phyloP scores from a whole-genome alignment of 2,888 invertebrate species.

The Lasiommata megera region DNA sequence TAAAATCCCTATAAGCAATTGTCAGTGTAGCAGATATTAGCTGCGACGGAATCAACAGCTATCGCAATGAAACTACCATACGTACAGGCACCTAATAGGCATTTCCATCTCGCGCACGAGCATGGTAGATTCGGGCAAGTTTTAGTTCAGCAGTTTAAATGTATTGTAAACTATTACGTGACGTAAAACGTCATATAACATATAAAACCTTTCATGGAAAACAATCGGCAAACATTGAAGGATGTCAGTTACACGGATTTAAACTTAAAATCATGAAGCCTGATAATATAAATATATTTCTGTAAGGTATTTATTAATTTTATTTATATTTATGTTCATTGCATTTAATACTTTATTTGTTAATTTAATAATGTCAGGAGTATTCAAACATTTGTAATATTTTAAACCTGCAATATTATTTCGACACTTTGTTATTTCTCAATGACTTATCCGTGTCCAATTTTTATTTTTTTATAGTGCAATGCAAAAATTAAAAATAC shows the following conservation, averaged over 20 bases:
- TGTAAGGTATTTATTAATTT: neutral
- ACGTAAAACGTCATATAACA: conserved; percentile 16
- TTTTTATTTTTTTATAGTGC: neutral
- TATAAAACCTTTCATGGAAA: conserved; percentile 21
- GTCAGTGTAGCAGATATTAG: conserved; percentile 36
- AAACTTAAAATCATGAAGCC: neutral
- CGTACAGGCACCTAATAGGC: neutral
- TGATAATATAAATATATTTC: neutral
- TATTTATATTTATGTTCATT: neutral
- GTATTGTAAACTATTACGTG: conserved; percentile 13
- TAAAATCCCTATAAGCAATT: conserved; percentile 36
- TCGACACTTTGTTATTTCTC: neutral
- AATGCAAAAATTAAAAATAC: conserved; percentile 15
- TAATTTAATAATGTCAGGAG: too few relatives aligned
- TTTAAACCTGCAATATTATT: neutral
- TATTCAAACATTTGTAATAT: too few relatives aligned
- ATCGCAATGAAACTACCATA: conserved; percentile 27
- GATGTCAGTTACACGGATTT: neutral
- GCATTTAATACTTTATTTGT: too few relatives aligned
- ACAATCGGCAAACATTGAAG: conserved; percentile 11
- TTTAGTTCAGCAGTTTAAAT: conserved; percentile 7
- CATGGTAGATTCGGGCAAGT: conserved; percentile 12
- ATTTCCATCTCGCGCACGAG: neutral
- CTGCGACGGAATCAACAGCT: conserved; percentile 36
- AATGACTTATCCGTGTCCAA: neutral